Conservation (phyloP, 2,888 invertebrate species). For the Carcina quercana region DNA sequence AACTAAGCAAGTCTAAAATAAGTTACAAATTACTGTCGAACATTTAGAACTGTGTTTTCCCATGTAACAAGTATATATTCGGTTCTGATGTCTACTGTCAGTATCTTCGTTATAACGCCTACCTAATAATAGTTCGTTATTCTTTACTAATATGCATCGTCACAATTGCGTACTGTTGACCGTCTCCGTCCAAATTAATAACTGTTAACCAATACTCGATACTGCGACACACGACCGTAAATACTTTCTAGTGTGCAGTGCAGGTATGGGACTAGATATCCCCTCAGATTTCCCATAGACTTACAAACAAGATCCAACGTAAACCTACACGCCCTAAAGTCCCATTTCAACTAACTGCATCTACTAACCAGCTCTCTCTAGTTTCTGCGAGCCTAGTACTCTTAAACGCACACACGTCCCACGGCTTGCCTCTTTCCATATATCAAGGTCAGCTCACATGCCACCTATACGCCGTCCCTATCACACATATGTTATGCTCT, state of each 20-base stretch:
- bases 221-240: too few species aligned
- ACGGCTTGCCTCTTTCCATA: slow-evolving; percentile 45
- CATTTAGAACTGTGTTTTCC: too few species aligned
- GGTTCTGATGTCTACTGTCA: too few species aligned
- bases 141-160: too few species aligned
- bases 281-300: not conserved
- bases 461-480: slow-evolving; percentile 36
- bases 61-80: too few species aligned
- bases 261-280: not conserved
- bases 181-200: too few species aligned
- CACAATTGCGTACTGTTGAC: too few species aligned
- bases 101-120: too few species aligned
- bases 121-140: too few species aligned
- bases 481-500: slow-evolving; percentile 20
- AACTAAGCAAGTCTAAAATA: too few species aligned
- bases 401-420: slow-evolving; percentile 51
- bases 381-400: slow-evolving; percentile 56
- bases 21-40: too few species aligned
- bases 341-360: slow-evolving; percentile 16
- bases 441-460: slow-evolving; percentile 62
- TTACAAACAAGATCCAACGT: not conserved
- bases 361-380: slow-evolving; percentile 9
- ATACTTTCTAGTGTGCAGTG: too few species aligned
- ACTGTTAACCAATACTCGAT: not conserved
- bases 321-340: slow-evolving; percentile 11